Evolutionary conservation across 2,888 invertebrate genomes (phyloP).

Genomic region (Folsomia candida): DNA sequence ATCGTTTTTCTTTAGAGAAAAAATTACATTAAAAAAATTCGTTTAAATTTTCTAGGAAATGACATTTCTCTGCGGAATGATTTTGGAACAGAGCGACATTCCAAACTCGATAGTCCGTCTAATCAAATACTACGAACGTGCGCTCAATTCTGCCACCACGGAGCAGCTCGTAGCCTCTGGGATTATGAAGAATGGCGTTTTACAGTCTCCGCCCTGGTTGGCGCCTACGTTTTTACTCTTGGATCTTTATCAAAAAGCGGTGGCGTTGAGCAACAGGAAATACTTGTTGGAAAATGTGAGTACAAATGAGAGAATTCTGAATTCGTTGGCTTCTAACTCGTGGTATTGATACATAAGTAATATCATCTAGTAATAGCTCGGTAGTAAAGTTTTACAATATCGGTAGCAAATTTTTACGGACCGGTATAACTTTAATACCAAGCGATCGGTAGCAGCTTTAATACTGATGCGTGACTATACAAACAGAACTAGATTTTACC

Average conservation of each 20-base stretch:
- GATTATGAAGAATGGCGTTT: slow-evolving; percentile 4
- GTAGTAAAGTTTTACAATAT: no score
- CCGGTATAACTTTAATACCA: no score
- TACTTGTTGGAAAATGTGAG: slow-evolving; percentile 62
- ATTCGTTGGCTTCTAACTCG: no score
- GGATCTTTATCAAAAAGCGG: slow-evolving; percentile 74
- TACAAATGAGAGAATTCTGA: no score
- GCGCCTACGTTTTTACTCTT: slow-evolving; percentile 71
- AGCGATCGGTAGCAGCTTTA: no score
- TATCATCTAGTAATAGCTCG: no score
- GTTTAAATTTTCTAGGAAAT: slow-evolving; percentile 59
- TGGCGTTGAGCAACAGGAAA: slow-evolving; percentile 67
- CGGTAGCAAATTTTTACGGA: no score
- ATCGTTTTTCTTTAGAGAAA: background rate
- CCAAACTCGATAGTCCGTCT: slow-evolving; percentile 41
- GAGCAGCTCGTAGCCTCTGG: slow-evolving; percentile 21
- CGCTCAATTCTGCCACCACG: slow-evolving; percentile 16
- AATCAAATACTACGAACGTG: slow-evolving; percentile 21
- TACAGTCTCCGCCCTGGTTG: slow-evolving; percentile 68
- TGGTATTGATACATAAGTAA: no score
- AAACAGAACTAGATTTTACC: no score
- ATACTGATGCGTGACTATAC: no score
- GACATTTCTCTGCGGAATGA: slow-evolving; percentile 65
- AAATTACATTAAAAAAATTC: slow-evolving; percentile 5
- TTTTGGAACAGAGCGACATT: slow-evolving; percentile 53